Evolutionary conservation across 30 jellyfish, hydroid and myxozoan species (phyloP).

Genomic region (Hydractinia symbiolongicarpus): DNA sequence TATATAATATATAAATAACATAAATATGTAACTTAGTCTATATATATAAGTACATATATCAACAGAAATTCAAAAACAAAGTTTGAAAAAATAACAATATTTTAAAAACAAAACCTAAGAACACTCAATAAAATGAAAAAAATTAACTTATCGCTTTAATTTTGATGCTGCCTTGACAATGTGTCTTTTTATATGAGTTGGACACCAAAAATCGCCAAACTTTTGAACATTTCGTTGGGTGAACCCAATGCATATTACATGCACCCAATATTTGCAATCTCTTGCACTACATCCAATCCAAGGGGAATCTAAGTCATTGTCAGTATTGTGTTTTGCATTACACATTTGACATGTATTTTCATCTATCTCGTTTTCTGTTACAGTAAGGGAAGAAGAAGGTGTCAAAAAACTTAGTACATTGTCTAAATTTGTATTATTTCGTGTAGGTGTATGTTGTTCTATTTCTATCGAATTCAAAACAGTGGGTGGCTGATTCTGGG

Average conservation of each 20-base stretch:
- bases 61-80: too few species aligned
- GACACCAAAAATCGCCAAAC: too few species aligned
- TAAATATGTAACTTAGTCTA: too few species aligned
- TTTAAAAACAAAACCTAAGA: too few species aligned
- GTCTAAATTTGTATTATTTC: background rate
- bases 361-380: background rate
- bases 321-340: background rate
- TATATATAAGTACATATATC: background rate
- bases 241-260: background rate
- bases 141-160: too few species aligned
- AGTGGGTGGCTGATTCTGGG: too few species aligned
- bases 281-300: conserved; percentile 13
- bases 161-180: too few species aligned
- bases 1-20: too few species aligned
- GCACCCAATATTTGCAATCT: background rate
- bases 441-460: background rate
- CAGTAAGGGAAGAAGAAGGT: background rate
- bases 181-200: too few species aligned
- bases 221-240: background rate
- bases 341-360: background rate
- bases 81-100: too few species aligned
- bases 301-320: conserved; percentile 10
- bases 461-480: background rate
- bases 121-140: too few species aligned
- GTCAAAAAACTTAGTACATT: background rate